Evolutionary conservation across 2,888 invertebrate species (phyloP), one percentile per base, ranked within the genome.

Genomic region (Eilema caniola): DNA sequence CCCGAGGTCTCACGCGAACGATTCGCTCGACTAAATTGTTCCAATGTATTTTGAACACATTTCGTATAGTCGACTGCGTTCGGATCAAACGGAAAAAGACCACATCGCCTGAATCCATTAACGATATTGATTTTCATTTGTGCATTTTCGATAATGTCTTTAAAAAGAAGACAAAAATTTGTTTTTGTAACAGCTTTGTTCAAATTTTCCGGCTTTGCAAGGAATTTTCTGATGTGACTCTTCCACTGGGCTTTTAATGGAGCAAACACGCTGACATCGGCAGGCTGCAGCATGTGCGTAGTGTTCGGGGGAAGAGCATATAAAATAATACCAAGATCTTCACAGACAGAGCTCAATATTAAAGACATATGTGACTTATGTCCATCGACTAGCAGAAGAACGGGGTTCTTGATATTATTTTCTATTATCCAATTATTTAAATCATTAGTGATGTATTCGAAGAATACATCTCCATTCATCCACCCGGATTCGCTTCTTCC

Each of bases 231-330:
- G 28, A 75, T 75, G 12, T 23, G 62, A 59, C 3, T 69, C 37
- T 74, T 78, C 80, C 80, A 83, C 12, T 63, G 11, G 20, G 66
- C 1, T 47, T 82, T 82, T 56, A 85, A 5, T 12, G 82, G 80
- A 1, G 28, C 70, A 70, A 82, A 83, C 0, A 82, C 77, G 31
- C 84, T 76, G 10, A 85, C 83, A 57, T 81, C 81, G 57, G 80
- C 83, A 66, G 83, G 83, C 66, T 83, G 83, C 16, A 82, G 41
- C 16, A 83, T 80, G 31, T 84, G 83, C 11, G 81, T 86, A 5
- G 82, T 79, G 69, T 85, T 84, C 1, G 84, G 79, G 4, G 80
- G 83, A 24, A 84, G 69, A 11, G 82, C 83, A 67, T 83, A 28
- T 28, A 28, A 28, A 28, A 28, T 28, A 28, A 28, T 28, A 28